Conservation (phyloP, 2,797 vertebrate genomes). For the Cottoperca gobio region DNA sequence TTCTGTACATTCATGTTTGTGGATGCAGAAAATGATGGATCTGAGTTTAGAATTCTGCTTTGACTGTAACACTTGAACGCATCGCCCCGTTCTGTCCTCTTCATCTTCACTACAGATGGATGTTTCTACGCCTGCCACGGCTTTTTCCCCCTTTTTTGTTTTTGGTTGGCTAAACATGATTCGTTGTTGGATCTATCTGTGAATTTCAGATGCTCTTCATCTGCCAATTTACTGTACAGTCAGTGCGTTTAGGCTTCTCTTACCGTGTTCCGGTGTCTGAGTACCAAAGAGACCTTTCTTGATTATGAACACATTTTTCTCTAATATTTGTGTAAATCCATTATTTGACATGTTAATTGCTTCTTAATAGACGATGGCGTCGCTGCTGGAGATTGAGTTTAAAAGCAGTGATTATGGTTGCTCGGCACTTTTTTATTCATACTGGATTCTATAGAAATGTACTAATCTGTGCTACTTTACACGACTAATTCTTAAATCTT, state of each 20-base stretch:
- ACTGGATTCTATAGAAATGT: background rate
- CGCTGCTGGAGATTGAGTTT: constrained; percentile 9
- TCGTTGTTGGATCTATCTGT: constrained; percentile 44
- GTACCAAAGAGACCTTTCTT: constrained; percentile 10
- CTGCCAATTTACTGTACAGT: constrained; percentile 40
- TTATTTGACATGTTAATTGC: constrained; percentile 4
- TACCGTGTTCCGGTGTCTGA: constrained; percentile 27
- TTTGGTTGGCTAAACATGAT: constrained; percentile 43
- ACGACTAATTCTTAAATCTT: background rate
- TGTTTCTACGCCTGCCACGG: constrained; percentile 46
- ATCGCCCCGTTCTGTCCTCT: constrained; percentile 39
- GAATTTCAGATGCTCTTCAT: constrained; percentile 31
- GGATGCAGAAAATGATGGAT: constrained; percentile 32
- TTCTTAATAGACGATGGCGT: background rate
- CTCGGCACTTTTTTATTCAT: background rate
- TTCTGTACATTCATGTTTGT: constrained; percentile 44
- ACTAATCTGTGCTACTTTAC: background rate
- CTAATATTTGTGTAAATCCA: background rate
- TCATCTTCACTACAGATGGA: constrained; percentile 57
- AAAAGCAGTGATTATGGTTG: constrained; percentile 10
- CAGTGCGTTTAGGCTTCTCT: constrained; percentile 18
- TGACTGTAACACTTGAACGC: constrained; percentile 41
- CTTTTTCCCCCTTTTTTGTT: constrained; percentile 25
- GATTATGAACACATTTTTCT: constrained; percentile 19
- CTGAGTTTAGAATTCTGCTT: constrained; percentile 36